Conservation (phyloP, 2,888 invertebrate species). For the Hymenopus coronatus region DNA sequence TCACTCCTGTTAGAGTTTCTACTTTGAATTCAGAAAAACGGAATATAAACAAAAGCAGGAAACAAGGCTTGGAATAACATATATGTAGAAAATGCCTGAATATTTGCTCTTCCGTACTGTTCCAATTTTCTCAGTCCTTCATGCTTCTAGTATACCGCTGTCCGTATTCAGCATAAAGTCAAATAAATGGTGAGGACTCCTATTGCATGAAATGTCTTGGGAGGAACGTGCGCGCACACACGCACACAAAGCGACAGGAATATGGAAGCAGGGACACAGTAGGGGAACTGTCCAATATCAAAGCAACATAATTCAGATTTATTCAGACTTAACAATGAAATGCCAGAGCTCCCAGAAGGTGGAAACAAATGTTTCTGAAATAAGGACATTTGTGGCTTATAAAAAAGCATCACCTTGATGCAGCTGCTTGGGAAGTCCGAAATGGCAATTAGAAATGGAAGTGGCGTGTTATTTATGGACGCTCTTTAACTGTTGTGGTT, state of each 20-base stretch:
- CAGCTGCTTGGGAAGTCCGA: too few relatives aligned
- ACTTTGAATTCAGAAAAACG: not conserved
- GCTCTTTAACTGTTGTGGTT: too few relatives aligned
- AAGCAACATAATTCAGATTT: not conserved
- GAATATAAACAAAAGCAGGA: not conserved
- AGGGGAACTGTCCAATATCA: not conserved
- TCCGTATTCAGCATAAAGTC: not conserved
- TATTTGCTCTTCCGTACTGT: not conserved
- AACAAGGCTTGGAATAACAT: not conserved
- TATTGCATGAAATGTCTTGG: not conserved
- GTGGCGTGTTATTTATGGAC: too few relatives aligned
- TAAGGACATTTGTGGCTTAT: too few relatives aligned
- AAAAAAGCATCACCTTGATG: too few relatives aligned
- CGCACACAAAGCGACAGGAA: not conserved
- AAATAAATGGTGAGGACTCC: not conserved
- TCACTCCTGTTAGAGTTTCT: not conserved
- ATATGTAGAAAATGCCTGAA: not conserved
- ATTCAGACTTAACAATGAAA: not conserved
- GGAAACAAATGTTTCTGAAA: too few relatives aligned
- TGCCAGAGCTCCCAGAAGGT: not conserved
- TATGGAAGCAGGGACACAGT: not conserved
- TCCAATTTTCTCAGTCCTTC: not conserved
- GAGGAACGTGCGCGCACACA: too few relatives aligned
- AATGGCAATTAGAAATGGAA: too few relatives aligned
- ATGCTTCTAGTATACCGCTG: not conserved